A percentile compares a stretch with the other conserved stretches of the same genome.
Evolutionary conservation across 2,797 vertebrate genomes (phyloP).

Genomic region (Trichosurus vulpecula): DNA sequence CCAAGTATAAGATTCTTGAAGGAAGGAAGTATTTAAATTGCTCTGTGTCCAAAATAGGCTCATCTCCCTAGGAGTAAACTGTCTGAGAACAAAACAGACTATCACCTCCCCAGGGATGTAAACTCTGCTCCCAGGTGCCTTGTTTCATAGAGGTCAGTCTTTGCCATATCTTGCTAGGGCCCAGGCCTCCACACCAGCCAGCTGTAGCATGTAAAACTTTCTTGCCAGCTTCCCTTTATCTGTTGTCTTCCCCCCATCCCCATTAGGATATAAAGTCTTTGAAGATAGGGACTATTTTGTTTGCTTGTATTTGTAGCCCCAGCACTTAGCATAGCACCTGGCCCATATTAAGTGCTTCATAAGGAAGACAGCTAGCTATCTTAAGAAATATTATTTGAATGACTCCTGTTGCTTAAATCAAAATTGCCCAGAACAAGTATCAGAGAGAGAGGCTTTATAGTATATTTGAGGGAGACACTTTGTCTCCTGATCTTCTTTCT

Average conservation of each 20-base stretch:
- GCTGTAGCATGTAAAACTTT: background rate
- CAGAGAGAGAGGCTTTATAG: too few relatives aligned
- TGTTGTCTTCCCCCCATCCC: too few relatives aligned
- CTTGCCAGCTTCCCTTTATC: background rate
- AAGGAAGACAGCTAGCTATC: background rate
- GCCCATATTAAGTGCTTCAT: too few relatives aligned
- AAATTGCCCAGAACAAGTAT: background rate
- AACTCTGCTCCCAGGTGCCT: background rate
- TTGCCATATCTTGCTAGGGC: background rate
- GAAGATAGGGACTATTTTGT: background rate
- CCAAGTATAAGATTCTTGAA: too few relatives aligned
- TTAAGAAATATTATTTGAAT: background rate
- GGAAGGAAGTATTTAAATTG: background rate
- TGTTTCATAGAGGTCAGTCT: background rate
- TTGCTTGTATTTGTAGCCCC: background rate
- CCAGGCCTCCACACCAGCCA: too few relatives aligned
- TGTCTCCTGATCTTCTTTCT: background rate
- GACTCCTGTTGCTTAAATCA: background rate
- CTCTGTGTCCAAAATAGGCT: background rate
- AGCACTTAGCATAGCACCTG: background rate
- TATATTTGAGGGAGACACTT: too few relatives aligned
- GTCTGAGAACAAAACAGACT: too few relatives aligned
- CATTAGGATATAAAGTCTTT: background rate
- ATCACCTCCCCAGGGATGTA: too few relatives aligned
- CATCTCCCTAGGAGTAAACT: background rate